These are phyloP conservation scores for Rhagium mordax DNA, from an alignment of 2,888 invertebrate species.

Conservation along the genomic window DNA sequence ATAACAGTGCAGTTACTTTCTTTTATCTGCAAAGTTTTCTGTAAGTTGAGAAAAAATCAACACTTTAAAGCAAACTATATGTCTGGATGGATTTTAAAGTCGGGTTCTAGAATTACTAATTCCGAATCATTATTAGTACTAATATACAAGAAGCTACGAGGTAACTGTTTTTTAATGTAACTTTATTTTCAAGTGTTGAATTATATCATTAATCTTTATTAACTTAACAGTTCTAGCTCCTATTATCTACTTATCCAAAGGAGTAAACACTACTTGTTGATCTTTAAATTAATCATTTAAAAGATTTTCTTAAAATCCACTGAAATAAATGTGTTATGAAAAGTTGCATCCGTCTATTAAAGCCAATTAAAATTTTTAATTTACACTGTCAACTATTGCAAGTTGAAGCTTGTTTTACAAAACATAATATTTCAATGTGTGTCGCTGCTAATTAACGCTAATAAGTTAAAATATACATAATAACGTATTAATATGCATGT, in stretches of 20 bases:
- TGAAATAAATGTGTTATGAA: slow-evolving; percentile 42
- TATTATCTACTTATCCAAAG: slow-evolving; percentile 20
- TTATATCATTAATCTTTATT: slow-evolving; percentile 16
- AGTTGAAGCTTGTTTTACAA: slow-evolving; percentile 5
- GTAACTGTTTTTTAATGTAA: slow-evolving; percentile 3
- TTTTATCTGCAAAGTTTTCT: background rate
- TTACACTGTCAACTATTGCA: slow-evolving; percentile 11
- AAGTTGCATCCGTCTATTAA: slow-evolving; percentile 43
- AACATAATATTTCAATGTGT: too few relatives aligned
- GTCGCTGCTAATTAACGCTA: too few relatives aligned
- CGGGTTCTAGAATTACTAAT: background rate
- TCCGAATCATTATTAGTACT: background rate
- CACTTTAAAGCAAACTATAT: too few relatives aligned
- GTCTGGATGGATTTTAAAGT: background rate
- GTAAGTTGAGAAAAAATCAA: background rate
- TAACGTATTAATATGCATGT: too few relatives aligned
- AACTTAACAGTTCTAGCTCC: background rate
- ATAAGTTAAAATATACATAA: too few relatives aligned
- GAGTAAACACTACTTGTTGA: slow-evolving; percentile 23
- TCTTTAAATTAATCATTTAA: slow-evolving; percentile 43
- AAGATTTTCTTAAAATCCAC: slow-evolving; percentile 47
- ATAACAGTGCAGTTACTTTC: background rate
- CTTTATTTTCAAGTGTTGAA: slow-evolving; percentile 12
- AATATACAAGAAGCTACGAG: background rate
- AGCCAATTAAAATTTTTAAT: slow-evolving; percentile 43